phyloP scores from a whole-genome alignment of 2,113 vertebrate species.

The Gallinago media region DNA sequence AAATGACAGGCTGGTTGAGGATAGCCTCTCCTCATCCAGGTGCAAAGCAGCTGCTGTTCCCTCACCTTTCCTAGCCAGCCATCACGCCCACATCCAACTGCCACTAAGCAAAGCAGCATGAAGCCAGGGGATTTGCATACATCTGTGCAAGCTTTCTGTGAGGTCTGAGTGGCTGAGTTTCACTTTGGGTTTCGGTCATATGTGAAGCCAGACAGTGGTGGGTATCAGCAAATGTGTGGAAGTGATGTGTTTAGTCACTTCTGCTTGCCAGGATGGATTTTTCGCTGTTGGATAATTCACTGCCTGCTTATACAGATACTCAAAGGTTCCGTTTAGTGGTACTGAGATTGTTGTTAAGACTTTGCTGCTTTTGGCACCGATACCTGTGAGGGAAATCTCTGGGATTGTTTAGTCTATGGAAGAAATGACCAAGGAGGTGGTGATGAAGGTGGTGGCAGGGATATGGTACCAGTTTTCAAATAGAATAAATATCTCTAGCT shows the following conservation, averaged over 20 bases:
- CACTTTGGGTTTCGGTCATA: neutral
- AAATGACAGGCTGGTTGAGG: neutral
- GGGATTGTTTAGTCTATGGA: neutral
- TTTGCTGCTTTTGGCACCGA: constrained; percentile 21
- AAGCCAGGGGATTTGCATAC: constrained; percentile 24
- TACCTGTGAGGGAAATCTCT: neutral
- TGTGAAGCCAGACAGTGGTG: neutral
- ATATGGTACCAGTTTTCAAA: neutral
- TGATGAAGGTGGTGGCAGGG: neutral
- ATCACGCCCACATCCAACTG: neutral
- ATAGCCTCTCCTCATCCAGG: neutral
- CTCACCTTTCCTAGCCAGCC: neutral
- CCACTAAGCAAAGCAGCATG: neutral
- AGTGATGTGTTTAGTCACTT: neutral
- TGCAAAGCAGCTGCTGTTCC: neutral
- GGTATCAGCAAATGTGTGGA: neutral
- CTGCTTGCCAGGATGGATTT: neutral
- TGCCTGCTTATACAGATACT: neutral
- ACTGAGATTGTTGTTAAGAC: neutral
- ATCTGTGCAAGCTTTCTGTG: neutral
- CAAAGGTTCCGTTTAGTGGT: neutral
- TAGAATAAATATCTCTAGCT: neutral
- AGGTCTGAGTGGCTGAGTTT: neutral
- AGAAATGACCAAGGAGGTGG: neutral
- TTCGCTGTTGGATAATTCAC: neutral